Percentiles rank a stretch among this genome's conserved stretches.
Conservation (phyloP, 2,797 vertebrate species). For the Atherinosoma microstoma region DNA sequence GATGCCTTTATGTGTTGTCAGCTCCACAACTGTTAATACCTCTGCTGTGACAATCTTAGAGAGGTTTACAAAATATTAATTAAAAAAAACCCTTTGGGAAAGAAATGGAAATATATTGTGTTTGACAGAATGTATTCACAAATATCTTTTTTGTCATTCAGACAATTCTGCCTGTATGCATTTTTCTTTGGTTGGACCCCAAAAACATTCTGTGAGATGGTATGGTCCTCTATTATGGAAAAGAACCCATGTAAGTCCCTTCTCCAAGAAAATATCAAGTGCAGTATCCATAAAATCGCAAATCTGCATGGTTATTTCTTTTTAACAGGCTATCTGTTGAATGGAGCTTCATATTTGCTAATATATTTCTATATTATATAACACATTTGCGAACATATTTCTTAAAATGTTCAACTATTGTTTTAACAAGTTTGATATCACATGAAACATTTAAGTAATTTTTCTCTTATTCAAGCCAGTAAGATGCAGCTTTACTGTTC, state of each 20-base stretch:
- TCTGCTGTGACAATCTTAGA: slow-evolving; percentile 41
- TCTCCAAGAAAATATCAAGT: neutral
- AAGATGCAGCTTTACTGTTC: too few relatives aligned
- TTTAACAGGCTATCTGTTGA: too few relatives aligned
- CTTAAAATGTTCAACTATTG: too few relatives aligned
- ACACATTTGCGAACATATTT: too few relatives aligned
- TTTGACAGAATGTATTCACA: neutral
- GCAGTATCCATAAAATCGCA: neutral
- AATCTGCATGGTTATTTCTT: neutral
- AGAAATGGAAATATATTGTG: slow-evolving; percentile 10
- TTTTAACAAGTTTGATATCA: too few relatives aligned
- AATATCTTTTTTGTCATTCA: neutral
- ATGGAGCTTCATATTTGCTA: too few relatives aligned
- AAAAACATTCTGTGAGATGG: neutral
- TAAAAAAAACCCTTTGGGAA: slow-evolving; percentile 9
- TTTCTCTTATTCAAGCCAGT: too few relatives aligned
- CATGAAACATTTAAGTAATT: too few relatives aligned
- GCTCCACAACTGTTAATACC: slow-evolving; percentile 66
- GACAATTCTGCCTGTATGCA: neutral
- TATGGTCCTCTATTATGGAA: neutral
- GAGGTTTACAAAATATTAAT: slow-evolving; percentile 44
- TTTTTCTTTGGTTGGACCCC: neutral
- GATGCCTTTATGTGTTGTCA: slow-evolving; percentile 65
- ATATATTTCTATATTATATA: too few relatives aligned
- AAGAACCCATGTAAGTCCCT: neutral